phyloP scores from a whole-genome alignment of 1,140 invertebrate species.

The Tetraneura akinire region DNA sequence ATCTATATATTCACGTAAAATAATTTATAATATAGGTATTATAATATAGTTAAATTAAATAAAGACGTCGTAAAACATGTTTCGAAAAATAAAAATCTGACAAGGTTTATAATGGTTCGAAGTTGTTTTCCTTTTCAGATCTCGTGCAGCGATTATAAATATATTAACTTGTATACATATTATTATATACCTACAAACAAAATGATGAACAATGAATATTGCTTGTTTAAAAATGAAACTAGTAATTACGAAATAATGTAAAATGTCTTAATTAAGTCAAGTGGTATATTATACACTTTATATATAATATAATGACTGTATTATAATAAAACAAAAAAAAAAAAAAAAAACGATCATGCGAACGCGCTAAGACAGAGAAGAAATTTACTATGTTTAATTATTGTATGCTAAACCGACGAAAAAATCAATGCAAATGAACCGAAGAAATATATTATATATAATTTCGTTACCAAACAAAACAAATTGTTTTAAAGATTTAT shows the following conservation, averaged over 20 bases:
- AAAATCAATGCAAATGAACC: neutral
- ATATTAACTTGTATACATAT: too few species aligned
- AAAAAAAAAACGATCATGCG: neutral
- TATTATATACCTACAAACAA: neutral
- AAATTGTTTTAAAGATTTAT: neutral
- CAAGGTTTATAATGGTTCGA: neutral
- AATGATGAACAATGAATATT: slow-evolving; percentile 16
- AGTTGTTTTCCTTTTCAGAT: neutral
- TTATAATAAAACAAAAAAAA: neutral
- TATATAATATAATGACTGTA: neutral
- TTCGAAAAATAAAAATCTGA: slow-evolving; percentile 17
- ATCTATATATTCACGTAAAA: too few species aligned
- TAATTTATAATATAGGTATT: too few species aligned
- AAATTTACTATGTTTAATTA: slow-evolving; percentile 14
- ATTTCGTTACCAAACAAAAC: neutral
- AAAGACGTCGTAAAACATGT: neutral
- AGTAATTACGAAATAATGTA: slow-evolving; percentile 1
- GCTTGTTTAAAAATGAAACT: slow-evolving; percentile 1
- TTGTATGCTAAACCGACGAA: neutral
- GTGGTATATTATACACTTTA: neutral
- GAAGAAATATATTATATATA: neutral
- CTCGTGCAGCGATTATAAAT: neutral
- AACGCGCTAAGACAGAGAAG: neutral
- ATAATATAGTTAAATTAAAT: neutral
- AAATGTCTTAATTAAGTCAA: slow-evolving; percentile 14